Evolutionary conservation across 2,888 invertebrate genomes (phyloP).

Genomic region (Nomada goodeniana): DNA sequence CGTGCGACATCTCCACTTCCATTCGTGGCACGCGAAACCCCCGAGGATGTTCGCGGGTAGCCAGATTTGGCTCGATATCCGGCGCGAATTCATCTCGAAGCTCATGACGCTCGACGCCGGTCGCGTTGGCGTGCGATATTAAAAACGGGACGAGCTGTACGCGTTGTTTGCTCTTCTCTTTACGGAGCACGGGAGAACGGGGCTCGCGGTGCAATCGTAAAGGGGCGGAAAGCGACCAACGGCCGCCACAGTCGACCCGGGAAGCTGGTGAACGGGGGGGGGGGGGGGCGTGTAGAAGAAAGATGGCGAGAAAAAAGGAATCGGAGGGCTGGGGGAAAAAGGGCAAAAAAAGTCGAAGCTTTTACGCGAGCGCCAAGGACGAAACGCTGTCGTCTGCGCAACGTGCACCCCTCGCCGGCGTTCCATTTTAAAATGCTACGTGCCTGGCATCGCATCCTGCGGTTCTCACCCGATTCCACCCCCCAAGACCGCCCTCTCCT

Average conservation of each 20-base stretch:
- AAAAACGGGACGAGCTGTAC: constrained; percentile 35
- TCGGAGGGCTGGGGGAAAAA: not conserved
- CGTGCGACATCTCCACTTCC: not conserved
- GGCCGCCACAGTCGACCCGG: not conserved
- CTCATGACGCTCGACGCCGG: constrained; percentile 9
- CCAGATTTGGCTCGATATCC: constrained; percentile 8
- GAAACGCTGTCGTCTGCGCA: constrained; percentile 65
- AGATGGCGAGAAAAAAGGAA: not conserved
- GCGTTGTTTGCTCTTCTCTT: constrained; percentile 51
- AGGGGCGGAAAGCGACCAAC: constrained; percentile 12
- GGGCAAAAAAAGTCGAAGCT: constrained; percentile 49
- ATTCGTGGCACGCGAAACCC: not conserved
- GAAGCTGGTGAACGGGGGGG: constrained; percentile 10
- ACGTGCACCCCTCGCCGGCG: constrained; percentile 56
- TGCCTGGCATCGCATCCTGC: constrained; percentile 75
- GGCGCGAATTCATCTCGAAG: constrained; percentile 27
- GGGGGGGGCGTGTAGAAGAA: not conserved
- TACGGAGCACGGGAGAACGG: constrained; percentile 26
- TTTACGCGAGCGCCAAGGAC: constrained; percentile 64
- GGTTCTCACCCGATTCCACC: constrained; percentile 38
- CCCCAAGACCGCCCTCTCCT: constrained; percentile 32
- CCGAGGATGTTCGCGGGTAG: not conserved
- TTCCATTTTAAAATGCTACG: constrained; percentile 79
- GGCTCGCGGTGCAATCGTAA: constrained; percentile 34
- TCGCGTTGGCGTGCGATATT: constrained; percentile 36